phyloP scores from a whole-genome alignment of 2,113 vertebrate genomes.

The human (Homo sapiens) region DNA sequence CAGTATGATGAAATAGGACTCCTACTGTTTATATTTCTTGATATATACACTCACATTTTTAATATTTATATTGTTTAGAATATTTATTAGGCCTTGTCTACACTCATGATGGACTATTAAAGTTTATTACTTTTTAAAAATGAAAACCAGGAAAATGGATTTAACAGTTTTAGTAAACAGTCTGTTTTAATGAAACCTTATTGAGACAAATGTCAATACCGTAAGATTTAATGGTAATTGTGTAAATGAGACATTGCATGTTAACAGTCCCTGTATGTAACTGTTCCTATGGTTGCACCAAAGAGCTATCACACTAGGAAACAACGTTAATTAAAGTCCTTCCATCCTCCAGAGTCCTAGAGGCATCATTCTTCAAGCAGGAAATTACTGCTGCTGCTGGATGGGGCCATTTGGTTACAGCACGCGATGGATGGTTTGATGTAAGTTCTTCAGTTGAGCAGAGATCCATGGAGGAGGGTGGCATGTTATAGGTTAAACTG shows the following conservation, averaged over 20 bases:
- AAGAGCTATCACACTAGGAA: not conserved
- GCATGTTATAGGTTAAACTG: not conserved
- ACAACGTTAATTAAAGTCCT: not conserved
- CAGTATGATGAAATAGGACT: too few relatives aligned
- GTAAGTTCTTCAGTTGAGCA: not conserved
- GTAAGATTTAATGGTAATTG: not conserved
- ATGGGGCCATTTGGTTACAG: not conserved
- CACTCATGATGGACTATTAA: not conserved
- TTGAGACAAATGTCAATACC: not conserved
- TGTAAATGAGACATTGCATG: not conserved
- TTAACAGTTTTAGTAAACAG: not conserved
- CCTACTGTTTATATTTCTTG: not conserved
- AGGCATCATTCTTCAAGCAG: not conserved
- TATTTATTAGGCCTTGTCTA: not conserved
- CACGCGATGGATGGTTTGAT: rapidly evolving
- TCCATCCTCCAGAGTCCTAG: not conserved
- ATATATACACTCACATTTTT: not conserved
- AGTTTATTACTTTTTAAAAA: not conserved
- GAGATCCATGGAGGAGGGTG: not conserved
- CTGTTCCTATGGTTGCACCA: not conserved
- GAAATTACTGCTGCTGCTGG: not conserved
- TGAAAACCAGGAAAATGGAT: not conserved
- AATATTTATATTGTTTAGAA: not conserved
- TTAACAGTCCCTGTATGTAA: not conserved
- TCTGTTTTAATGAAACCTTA: not conserved